Base-by-base conservation (phyloP, 2,113 vertebrate genomes). In the Psittacus erithacus region DNA sequence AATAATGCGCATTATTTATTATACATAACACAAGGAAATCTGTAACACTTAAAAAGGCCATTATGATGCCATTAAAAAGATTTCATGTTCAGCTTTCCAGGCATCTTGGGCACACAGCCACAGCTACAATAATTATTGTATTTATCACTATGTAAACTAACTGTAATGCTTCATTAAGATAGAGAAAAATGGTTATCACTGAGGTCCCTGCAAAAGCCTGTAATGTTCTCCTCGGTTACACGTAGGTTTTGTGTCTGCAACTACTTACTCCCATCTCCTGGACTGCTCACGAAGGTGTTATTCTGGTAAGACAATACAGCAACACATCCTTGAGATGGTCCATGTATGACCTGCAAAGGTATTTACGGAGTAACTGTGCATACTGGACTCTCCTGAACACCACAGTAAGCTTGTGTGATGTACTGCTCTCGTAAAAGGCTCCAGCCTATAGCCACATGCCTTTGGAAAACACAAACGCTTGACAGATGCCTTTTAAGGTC, bases 151-250 rank as follows among this genome's bases (percentile, higher is more conserved):
- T 88, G 97, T 97, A 98, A 98, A 98, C 79, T 74, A 97, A 96
- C 94, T 65, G 91, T 95, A 97, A 97, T 94, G 96, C 96, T 97
- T 98, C 97, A 98, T 98, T 98, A 96, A 97, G 93, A 96, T 84
- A 67, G 74, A 96, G 82, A 96, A 93, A 97, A 96, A 97, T 67
- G 46, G n/a, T 71, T 69, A 92, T 74, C 71, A 92, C 65, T 52
- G 77, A 86, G 84, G 81, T 89, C 88, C 43, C 38, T 39, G 38
- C 38, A 39, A 89, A n/a, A 95, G 73, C 63, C 62, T 83, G 86
- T 46, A 83, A 64, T 38, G 11, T 25, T 80, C 85, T 53, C 65
- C 44, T 79, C 50, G 20, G 68, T 46, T 70, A 39, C 8, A 86
- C 11, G 33, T 16, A 73, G 23, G 13, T 38, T 90, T 79, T 53